A percentile compares a stretch with the other conserved stretches of the same genome.
These are phyloP conservation scores for Turritopsis rubra DNA, from an alignment of 30 jellyfish, hydroid and myxozoan genomes.

Conservation along the genomic window DNA sequence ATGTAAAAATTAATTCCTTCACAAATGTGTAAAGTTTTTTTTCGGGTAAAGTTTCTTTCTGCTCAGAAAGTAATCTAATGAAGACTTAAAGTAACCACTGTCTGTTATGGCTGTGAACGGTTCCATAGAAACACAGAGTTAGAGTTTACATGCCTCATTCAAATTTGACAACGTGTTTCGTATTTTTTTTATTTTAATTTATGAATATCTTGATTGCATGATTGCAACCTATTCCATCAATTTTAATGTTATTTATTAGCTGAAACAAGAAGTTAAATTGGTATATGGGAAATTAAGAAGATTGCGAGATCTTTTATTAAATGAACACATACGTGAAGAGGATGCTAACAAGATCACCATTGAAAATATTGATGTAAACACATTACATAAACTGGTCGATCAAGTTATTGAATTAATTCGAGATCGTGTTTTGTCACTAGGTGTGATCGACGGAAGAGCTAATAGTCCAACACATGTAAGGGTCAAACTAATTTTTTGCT, in stretches of 20 bases:
- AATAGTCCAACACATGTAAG: constrained; percentile 14
- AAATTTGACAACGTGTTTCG: no score
- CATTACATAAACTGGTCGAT: constrained; percentile 11
- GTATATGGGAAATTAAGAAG: not conserved
- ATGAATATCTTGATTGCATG: no score
- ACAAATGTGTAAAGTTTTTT: no score
- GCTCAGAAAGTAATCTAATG: no score
- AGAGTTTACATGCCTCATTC: no score
- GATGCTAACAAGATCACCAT: not conserved
- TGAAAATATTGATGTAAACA: not conserved
- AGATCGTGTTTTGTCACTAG: constrained; percentile 21
- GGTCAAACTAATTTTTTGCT: not conserved
- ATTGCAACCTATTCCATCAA: no score
- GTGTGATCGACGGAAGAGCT: constrained; percentile 15
- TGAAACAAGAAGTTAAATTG: constrained; percentile 1
- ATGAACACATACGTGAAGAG: not conserved
- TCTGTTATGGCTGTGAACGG: no score
- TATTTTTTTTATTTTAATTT: no score
- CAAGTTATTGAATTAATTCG: constrained; percentile 25
- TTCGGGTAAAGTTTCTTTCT: no score
- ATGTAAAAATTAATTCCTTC: no score
- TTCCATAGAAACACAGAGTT: no score
- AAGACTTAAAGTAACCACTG: no score
- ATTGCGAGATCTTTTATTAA: not conserved
- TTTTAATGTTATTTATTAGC: not conserved